Percentiles rank a stretch among this genome's conserved stretches.
Evolutionary conservation across 2,888 invertebrate genomes (phyloP).

Genomic region (Platycheirus rosarum): DNA sequence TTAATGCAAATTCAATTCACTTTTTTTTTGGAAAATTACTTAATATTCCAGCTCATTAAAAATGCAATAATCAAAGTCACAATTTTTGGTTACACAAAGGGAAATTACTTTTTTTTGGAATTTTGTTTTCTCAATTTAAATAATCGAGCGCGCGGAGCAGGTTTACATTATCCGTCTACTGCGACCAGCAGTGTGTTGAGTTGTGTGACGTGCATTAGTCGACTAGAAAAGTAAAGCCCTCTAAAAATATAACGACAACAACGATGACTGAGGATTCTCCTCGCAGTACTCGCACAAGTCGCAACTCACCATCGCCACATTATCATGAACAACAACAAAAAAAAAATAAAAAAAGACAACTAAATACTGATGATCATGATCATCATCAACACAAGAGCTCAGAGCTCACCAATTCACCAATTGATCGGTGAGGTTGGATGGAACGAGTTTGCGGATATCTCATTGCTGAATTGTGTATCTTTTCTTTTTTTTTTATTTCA

Average conservation of each 20-base stretch:
- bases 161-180: slow-evolving; percentile 57
- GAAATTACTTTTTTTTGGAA: not conserved
- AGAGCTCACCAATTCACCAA: slow-evolving; percentile 21
- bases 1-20: not conserved
- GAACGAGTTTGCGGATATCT: slow-evolving; percentile 65
- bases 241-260: slow-evolving; percentile 27
- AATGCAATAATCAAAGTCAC: slow-evolving; percentile 15
- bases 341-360: slow-evolving; percentile 23
- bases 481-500: slow-evolving; percentile 8
- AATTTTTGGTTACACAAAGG: not conserved
- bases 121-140: not conserved
- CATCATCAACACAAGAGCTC: slow-evolving; percentile 18
- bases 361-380: slow-evolving; percentile 25
- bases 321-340: slow-evolving; percentile 31
- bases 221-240: slow-evolving; percentile 55
- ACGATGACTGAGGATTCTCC: slow-evolving; percentile 59
- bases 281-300: not conserved
- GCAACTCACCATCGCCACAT: not conserved
- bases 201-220: slow-evolving; percentile 64
- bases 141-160: slow-evolving; percentile 44
- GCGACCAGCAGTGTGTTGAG: slow-evolving; percentile 54
- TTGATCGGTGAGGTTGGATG: slow-evolving; percentile 49
- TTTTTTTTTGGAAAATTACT: not conserved
- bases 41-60: slow-evolving; percentile 7
- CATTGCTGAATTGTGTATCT: slow-evolving; percentile 18